Conservation (phyloP, 2,113 vertebrate species). For the Micronycteris hirsuta region DNA sequence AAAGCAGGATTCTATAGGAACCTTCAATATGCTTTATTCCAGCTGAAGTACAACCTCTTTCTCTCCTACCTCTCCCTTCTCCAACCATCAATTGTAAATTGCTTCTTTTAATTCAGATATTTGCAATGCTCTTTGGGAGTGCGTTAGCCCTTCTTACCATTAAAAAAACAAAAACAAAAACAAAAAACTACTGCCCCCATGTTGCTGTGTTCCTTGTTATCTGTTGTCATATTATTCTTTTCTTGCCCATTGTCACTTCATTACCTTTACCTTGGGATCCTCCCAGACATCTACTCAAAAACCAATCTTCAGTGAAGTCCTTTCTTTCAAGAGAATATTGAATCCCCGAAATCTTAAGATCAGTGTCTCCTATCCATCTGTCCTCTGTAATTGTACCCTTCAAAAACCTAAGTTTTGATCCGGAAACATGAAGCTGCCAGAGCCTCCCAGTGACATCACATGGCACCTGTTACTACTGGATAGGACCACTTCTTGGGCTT, state of each 20-base stretch:
- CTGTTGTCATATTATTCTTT: background rate
- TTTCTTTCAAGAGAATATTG: background rate
- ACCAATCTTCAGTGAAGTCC: background rate
- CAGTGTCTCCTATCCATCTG: background rate
- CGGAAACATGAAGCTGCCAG: constrained; percentile 22
- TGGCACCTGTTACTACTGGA: background rate
- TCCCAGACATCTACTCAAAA: background rate
- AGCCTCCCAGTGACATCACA: background rate
- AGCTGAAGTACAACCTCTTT: background rate
- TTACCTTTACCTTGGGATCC: background rate
- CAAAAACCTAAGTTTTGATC: background rate
- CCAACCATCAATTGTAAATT: background rate
- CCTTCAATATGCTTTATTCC: background rate
- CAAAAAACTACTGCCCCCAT: background rate
- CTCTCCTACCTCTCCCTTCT: background rate
- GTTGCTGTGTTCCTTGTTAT: background rate
- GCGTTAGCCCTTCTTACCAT: background rate
- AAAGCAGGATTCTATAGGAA: background rate
- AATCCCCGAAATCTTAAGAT: background rate
- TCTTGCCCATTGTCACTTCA: background rate
- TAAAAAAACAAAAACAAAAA: background rate
- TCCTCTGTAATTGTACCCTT: background rate
- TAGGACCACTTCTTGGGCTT: background rate
- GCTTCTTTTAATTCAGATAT: background rate
- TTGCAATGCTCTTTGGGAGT: background rate